Evolutionary conservation across 2,113 vertebrate genomes (phyloP).

Genomic region (Gymnobelideus leadbeateri): DNA sequence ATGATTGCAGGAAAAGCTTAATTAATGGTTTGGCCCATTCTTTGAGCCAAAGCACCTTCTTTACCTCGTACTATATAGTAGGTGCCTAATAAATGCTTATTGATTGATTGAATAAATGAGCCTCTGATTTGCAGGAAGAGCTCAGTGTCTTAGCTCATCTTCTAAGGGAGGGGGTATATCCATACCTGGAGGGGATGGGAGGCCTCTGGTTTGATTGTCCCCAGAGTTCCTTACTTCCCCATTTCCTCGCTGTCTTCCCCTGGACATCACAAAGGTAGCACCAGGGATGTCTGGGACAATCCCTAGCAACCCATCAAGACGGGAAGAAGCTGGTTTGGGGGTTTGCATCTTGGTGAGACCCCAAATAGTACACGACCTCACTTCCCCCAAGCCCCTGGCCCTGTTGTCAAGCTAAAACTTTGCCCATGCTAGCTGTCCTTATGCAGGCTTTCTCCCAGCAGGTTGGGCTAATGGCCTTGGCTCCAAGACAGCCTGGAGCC

Average conservation of each 20-base stretch:
- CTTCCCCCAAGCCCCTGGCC: background rate
- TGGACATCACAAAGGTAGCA: conserved; percentile 17
- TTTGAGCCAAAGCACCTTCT: too few species aligned
- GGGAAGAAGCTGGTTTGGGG: background rate
- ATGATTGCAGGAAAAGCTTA: too few species aligned
- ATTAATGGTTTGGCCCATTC: too few species aligned
- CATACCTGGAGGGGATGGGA: background rate
- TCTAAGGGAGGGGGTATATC: background rate
- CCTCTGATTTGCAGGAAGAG: background rate
- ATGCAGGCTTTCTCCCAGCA: background rate
- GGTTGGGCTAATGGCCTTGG: background rate
- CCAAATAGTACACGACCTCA: background rate
- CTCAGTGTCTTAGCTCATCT: background rate
- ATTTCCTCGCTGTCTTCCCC: background rate
- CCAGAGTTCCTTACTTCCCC: background rate
- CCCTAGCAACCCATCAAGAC: background rate
- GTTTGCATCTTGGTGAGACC: background rate
- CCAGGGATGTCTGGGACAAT: background rate
- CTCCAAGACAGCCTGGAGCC: background rate
- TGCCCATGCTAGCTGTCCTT: background rate
- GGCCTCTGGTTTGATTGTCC: background rate
- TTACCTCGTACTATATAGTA: background rate
- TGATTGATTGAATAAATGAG: background rate
- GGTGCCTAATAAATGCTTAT: background rate
- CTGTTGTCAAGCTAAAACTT: background rate